Evolutionary conservation across 2,113 vertebrate genomes (phyloP), one percentile per base, ranked within the genome.

Genomic region (Varanus salvator): DNA sequence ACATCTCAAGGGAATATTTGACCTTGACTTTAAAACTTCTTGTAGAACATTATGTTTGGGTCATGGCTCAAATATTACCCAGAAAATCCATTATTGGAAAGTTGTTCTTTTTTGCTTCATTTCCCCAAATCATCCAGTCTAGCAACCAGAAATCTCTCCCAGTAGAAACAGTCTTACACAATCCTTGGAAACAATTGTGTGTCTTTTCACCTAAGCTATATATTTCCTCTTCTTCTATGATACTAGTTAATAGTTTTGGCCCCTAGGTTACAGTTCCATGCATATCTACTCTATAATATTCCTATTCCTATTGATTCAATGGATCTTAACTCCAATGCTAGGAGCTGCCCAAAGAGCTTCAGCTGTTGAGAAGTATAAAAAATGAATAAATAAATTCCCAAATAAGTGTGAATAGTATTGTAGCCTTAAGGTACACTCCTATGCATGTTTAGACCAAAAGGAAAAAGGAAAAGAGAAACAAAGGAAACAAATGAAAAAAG

Each of bases 121-220:
- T 80, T 69, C 57, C 6, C 29, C 80, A 89, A 66, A 89, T 84
- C 54, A 89, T 89, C 71, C 54, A 84, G 68, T 76, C 57, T 89
- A 89, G 71, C 69, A 89, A 71, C 57, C 71, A 89, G 71, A 64
- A 76, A 66, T 6, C 21, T 84, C 71, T 84, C 87, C 80, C 80
- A 64, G 29, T 76, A 29, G 54, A 89, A 9, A 29, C 84, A 6
- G 50, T 76, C 54, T 66, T 89, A 38, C 68, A 54, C 15, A 84
- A 75, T 9, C 69, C 76, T 52, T 82, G 50, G n/a, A 88, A 74
- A 82, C 38, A 82, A 48, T 74, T 19, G 52, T 81, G 21, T 44
- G 25, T n/a, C 50, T 8, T 60, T 69, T 86, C 31, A 82, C 68
- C n/a, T 82, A 27, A 25, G 11, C 80, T 82, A 69, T 54, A 8